A percentile compares a stretch with the other conserved stretches of the same genome.
These are phyloP conservation scores for Globicephala melas DNA, from an alignment of 2,113 vertebrate genomes.

Conservation along the genomic window DNA sequence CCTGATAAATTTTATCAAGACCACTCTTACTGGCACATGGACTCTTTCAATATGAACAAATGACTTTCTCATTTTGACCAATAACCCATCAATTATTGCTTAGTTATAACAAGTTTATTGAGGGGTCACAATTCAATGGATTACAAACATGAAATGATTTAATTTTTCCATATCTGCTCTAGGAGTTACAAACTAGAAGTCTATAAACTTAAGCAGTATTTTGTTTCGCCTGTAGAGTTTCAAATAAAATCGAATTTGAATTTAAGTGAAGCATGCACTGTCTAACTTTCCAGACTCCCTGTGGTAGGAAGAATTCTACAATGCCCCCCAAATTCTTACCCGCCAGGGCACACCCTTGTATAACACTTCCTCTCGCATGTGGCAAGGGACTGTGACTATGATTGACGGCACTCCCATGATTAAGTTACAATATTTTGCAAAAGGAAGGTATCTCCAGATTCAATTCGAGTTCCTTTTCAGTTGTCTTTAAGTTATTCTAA, in stretches of 20 bases:
- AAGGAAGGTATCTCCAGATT: background rate
- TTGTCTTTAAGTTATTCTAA: background rate
- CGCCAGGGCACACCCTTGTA: no score
- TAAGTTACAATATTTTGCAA: background rate
- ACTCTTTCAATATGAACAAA: background rate
- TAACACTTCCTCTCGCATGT: background rate
- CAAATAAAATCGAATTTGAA: background rate
- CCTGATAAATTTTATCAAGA: background rate
- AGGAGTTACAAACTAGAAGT: background rate
- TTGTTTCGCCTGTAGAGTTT: background rate
- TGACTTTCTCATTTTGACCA: background rate
- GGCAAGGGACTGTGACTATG: background rate
- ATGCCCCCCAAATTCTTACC: background rate
- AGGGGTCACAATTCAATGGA: background rate
- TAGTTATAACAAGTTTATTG: background rate
- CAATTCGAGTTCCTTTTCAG: background rate
- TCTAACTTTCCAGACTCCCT: background rate
- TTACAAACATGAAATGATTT: background rate
- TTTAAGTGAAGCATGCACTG: background rate
- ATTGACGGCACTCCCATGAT: background rate
- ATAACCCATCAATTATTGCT: background rate
- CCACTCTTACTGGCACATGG: background rate
- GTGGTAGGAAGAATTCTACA: background rate
- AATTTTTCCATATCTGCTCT: background rate
- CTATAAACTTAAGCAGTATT: background rate